phyloP scores from a whole-genome alignment of 2,888 invertebrate species.

The Drosophila greeni region DNA sequence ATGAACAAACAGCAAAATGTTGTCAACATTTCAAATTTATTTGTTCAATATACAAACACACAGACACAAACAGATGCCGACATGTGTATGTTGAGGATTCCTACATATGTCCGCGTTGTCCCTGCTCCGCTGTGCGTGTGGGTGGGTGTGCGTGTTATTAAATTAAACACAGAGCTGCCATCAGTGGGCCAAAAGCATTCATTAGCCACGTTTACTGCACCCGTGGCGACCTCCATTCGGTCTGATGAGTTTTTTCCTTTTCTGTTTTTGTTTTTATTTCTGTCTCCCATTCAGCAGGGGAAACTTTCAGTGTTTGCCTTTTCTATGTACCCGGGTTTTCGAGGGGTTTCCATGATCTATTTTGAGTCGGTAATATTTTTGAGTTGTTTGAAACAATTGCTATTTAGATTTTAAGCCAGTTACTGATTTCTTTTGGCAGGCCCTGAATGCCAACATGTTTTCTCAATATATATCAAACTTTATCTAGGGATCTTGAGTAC shows the following conservation, averaged over 20 bases:
- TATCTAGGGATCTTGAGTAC: no score
- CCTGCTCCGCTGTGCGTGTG: conserved; percentile 5
- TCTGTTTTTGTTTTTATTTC: conserved; percentile 23
- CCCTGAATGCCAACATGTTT: no score
- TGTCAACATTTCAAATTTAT: conserved; percentile 74
- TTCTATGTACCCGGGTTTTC: conserved; percentile 31
- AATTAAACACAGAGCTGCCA: conserved; percentile 54
- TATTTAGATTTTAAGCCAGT: no score
- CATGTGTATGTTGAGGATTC: conserved; percentile 46
- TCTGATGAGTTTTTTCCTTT: conserved; percentile 66
- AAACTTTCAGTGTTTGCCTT: conserved; percentile 59
- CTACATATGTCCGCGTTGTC: conserved; percentile 42
- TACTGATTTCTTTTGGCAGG: no score
- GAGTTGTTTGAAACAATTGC: neutral
- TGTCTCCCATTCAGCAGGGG: conserved; percentile 42
- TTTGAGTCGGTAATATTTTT: neutral
- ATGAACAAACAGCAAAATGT: conserved; percentile 74
- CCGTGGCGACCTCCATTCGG: conserved; percentile 74
- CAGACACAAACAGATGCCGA: conserved; percentile 45
- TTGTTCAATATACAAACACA: conserved; percentile 67
- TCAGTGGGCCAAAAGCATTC: conserved; percentile 74
- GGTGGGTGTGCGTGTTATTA: conserved; percentile 53
- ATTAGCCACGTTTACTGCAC: conserved; percentile 73
- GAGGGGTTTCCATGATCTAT: neutral
- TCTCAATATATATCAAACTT: no score